Conservation (phyloP, 1,140 invertebrate species). For the Drosophila pallidifrons region DNA sequence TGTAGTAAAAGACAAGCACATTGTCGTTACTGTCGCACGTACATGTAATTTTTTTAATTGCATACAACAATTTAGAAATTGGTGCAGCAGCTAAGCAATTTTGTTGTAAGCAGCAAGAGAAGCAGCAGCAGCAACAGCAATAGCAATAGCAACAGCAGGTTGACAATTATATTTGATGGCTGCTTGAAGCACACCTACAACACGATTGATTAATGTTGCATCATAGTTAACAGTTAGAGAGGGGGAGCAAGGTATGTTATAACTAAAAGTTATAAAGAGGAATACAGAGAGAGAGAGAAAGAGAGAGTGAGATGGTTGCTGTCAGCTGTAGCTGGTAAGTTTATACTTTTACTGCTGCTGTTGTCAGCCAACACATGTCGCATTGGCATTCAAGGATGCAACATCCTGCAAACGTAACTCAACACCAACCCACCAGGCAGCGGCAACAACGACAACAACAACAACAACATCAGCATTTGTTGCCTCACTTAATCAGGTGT, state of each 20-base stretch:
- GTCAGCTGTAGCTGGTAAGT: conserved; percentile 59
- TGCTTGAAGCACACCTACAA: conserved; percentile 50
- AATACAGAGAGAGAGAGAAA: background rate
- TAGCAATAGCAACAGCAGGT: conserved; percentile 18
- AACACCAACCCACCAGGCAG: conserved; percentile 65
- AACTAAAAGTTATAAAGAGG: no score
- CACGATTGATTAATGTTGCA: conserved; percentile 34
- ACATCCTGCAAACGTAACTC: conserved; percentile 58
- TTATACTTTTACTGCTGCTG: conserved; percentile 74
- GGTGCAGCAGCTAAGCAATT: conserved; percentile 36
- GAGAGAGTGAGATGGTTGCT: background rate
- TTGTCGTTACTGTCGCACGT: conserved; percentile 65
- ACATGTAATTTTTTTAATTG: conserved; percentile 81
- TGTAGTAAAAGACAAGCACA: conserved; percentile 27
- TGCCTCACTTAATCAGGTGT: conserved; percentile 83
- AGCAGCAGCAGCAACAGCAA: conserved; percentile 18
- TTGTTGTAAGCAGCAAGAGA: conserved; percentile 18
- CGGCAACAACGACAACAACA: conserved; percentile 49
- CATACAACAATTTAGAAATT: conserved; percentile 65
- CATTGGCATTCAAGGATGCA: conserved; percentile 60
- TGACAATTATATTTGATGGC: conserved; percentile 46
- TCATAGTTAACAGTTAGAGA: conserved; percentile 16
- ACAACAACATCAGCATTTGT: conserved; percentile 11
- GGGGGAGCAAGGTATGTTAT: no score
- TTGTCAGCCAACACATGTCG: conserved; percentile 59